Evolutionary conservation across 2,797 vertebrate species (phyloP).

Genomic region (Fistularia tabacaria): DNA sequence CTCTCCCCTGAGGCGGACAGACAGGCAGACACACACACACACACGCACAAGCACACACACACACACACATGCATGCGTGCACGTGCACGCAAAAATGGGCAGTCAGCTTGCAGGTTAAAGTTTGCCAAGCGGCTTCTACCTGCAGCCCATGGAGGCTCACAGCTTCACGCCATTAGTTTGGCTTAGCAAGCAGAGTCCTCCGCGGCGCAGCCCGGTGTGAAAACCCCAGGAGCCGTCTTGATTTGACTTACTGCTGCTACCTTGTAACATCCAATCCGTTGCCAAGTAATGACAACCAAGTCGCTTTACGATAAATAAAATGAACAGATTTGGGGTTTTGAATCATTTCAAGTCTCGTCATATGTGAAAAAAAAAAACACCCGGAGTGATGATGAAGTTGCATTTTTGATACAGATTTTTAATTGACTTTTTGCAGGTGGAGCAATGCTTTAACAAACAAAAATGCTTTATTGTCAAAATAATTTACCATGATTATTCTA

Average conservation of each 20-base stretch:
- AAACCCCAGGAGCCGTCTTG: conserved; percentile 45
- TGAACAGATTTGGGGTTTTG: too few relatives aligned
- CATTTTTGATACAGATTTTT: too few relatives aligned
- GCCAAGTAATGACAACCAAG: conserved; percentile 11
- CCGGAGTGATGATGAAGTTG: too few relatives aligned
- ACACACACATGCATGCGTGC: too few relatives aligned
- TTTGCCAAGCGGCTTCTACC: conserved; percentile 45
- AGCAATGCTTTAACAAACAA: too few relatives aligned
- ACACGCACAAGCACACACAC: too few relatives aligned
- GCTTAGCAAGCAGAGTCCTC: conserved; percentile 46
- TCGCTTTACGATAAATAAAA: background rate
- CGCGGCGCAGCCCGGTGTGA: conserved; percentile 20
- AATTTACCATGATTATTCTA: background rate
- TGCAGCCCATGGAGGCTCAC: conserved; percentile 51
- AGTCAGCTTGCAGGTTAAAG: conserved; percentile 30
- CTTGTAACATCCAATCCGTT: conserved; percentile 10
- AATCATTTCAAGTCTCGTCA: too few relatives aligned
- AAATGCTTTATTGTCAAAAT: too few relatives aligned
- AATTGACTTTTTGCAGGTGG: too few relatives aligned
- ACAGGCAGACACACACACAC: too few relatives aligned
- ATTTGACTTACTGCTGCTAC: conserved; percentile 25
- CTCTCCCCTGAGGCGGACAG: conserved; percentile 5
- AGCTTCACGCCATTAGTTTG: conserved; percentile 60
- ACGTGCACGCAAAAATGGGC: background rate
- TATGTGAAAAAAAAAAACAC: too few relatives aligned